Evolutionary conservation across 2,888 invertebrate genomes (phyloP).

Genomic region (Gasteruption jaculator): DNA sequence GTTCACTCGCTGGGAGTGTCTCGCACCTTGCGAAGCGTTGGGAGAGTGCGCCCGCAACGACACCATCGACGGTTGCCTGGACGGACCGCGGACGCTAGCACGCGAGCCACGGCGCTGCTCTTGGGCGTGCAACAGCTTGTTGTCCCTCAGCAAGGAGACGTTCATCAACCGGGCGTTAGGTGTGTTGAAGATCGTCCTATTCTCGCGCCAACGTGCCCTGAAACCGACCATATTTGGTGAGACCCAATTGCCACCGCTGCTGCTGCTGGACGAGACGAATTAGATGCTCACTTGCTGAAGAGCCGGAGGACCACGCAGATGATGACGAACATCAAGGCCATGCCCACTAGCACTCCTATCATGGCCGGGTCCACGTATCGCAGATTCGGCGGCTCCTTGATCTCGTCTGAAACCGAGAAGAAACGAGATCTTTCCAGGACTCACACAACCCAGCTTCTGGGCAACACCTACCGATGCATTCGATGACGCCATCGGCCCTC

Average conservation of each 20-base stretch:
- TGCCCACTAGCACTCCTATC: slow-evolving; percentile 84
- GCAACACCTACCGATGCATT: slow-evolving; percentile 69
- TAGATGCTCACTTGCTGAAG: slow-evolving; percentile 79
- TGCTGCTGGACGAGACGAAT: neutral
- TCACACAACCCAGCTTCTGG: neutral
- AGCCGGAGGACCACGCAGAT: slow-evolving; percentile 87
- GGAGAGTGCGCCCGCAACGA: slow-evolving; percentile 79
- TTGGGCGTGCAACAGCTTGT: slow-evolving; percentile 71
- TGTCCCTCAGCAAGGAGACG: slow-evolving; percentile 77
- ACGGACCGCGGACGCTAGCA: slow-evolving; percentile 74
- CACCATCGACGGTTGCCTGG: slow-evolving; percentile 80
- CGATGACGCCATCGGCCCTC: slow-evolving; percentile 66
- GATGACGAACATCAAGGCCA: slow-evolving; percentile 91
- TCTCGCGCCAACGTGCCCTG: slow-evolving; percentile 89
- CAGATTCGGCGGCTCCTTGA: slow-evolving; percentile 60
- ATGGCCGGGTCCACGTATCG: slow-evolving; percentile 81
- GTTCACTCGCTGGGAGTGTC: slow-evolving; percentile 50
- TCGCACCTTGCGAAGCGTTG: slow-evolving; percentile 62
- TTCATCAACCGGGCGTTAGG: slow-evolving; percentile 93
- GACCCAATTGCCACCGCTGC: neutral
- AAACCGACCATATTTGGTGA: slow-evolving; percentile 36
- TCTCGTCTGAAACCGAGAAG: slow-evolving; percentile 50
- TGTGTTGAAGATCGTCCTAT: slow-evolving; percentile 89
- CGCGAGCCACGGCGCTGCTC: slow-evolving; percentile 79
- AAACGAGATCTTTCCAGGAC: neutral